Evolutionary conservation across 1,140 invertebrate species (phyloP), one percentile per base, ranked within the genome.

Genomic region (Cydia amplana): DNA sequence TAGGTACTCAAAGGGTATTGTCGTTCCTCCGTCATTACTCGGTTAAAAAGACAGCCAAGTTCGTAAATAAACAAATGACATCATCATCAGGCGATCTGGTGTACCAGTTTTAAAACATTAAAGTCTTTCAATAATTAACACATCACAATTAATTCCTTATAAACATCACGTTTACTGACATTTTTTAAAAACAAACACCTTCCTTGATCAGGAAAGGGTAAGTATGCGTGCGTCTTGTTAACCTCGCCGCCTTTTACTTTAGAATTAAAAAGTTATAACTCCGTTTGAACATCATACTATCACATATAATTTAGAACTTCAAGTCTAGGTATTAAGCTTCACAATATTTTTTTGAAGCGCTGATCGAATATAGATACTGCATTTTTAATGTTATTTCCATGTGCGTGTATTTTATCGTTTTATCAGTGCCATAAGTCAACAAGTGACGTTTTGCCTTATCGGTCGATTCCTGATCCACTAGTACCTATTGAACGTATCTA

Each of bases 351-450:
- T 49, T n/a, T 40, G 0, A 10, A 18, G n/a, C n/a, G 14, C 6
- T 18, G 51, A 18, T n/a, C 49, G 51, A 55, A 55, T 4, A 49
- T 16, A 49, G 16, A n/a, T 55, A 55, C n/a, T 18, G 51, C n/a
- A 3, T 55, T 55, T 16, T 55, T 55, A n/a, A 32, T 12, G 14
- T 36, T 16, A 67, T 32, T 67, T 67, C 28, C 28, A 67, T 32
- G 28, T 67, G 25, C 64, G 64, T 67, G 64, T 32, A 67, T 28
- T 64, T 28, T 67, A 67, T 67, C 64, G 16, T 28, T 25, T 64
- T 67, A 67, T 67, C 64, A 16, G 64, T 67, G 51, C 64, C 64
- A 67, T 67, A 67, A 67, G 64, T 67, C 64, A 67, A 67, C 64
- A 67, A 32, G 64, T 67, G 64, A 67, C 64, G 64, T 67, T 67